These are phyloP conservation scores for Chloroceryle amazona DNA, from an alignment of 2,797 vertebrate genomes.

Conservation along the genomic window DNA sequence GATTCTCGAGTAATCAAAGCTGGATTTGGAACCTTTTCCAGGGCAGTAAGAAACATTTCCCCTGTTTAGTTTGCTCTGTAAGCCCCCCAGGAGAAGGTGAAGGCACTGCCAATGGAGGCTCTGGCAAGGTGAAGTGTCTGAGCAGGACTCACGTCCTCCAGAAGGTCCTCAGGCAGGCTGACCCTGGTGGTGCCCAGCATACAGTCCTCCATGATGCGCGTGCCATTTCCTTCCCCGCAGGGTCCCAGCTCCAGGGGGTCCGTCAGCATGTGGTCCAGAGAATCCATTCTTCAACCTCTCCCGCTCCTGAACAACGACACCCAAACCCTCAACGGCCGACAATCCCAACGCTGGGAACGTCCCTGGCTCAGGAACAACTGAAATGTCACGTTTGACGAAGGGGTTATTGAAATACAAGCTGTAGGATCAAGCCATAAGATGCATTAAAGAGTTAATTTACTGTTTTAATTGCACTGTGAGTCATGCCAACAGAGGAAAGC, in stretches of 20 bases:
- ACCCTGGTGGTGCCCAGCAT: conserved; percentile 91
- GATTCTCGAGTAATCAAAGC: neutral
- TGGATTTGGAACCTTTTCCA: neutral
- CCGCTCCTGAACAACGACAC: neutral
- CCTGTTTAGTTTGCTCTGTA: neutral
- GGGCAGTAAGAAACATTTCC: neutral
- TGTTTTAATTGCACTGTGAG: fast-evolving
- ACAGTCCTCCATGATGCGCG: conserved; percentile 94
- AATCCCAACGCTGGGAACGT: neutral
- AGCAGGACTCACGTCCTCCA: conserved; percentile 90
- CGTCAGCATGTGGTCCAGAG: conserved; percentile 92
- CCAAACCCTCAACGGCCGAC: neutral
- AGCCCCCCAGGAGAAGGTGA: neutral
- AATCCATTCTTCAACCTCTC: conserved; percentile 85
- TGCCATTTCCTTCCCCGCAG: conserved; percentile 77
- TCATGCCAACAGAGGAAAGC: fast-evolving
- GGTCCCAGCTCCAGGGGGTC: conserved; percentile 91
- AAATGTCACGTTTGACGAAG: fast-evolving
- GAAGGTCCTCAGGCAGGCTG: conserved; percentile 92
- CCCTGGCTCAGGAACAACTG: fast-evolving
- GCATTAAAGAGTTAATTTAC: fast-evolving
- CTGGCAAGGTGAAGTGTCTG: neutral
- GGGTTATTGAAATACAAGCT: fast-evolving
- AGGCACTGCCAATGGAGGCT: fast-evolving
- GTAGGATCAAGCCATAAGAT: fast-evolving